phyloP scores from a whole-genome alignment of 2,797 vertebrate species.

The Poecilia gillii region DNA sequence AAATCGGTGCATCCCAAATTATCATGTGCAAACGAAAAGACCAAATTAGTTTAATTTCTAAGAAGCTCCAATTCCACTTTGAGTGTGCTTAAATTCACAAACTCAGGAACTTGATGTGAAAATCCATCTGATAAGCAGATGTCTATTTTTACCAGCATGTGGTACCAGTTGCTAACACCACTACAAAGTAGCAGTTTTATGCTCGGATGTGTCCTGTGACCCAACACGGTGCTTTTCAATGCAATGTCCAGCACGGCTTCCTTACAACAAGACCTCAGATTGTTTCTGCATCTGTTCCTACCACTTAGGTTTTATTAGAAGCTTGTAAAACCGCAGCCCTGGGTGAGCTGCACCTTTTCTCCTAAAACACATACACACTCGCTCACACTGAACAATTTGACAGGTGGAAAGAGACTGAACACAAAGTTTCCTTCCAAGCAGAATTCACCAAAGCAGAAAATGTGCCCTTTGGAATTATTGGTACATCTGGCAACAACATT shows the following conservation, averaged over 20 bases:
- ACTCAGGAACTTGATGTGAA: neutral
- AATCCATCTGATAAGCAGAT: neutral
- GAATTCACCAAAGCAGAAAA: neutral
- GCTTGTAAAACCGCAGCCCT: neutral
- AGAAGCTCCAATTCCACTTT: neutral
- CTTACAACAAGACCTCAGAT: neutral
- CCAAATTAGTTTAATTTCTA: neutral
- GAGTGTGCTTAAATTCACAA: neutral
- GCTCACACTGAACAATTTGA: neutral
- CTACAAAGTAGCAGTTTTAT: neutral
- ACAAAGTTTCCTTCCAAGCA: neutral
- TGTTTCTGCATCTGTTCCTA: neutral
- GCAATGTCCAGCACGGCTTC: neutral
- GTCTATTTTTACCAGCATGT: neutral
- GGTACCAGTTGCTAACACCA: neutral
- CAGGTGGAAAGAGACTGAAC: slow-evolving; percentile 1
- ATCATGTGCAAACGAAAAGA: neutral
- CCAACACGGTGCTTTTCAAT: neutral
- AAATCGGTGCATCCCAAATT: too few relatives aligned
- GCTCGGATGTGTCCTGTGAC: neutral
- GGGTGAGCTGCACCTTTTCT: neutral
- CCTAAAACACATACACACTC: neutral
- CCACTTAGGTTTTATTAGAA: slow-evolving; percentile 1
- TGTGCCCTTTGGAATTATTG: neutral
- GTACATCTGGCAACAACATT: neutral